Evolutionary conservation across 2,888 invertebrate species (phyloP), one percentile per base, ranked within the genome.

Genomic region (Copidosoma aretas): DNA sequence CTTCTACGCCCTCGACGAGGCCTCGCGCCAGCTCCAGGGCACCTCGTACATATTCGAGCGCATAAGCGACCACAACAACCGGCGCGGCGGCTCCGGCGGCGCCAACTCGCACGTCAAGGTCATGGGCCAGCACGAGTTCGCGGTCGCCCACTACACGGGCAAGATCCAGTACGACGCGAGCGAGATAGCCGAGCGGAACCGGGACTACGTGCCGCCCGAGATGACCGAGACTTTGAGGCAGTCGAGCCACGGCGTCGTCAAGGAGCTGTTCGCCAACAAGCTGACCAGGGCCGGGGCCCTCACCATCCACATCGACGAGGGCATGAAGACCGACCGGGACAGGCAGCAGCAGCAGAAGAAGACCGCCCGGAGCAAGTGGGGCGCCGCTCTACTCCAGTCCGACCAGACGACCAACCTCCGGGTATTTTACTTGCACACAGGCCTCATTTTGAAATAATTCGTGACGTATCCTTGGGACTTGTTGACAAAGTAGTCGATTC

Each of bases 61-160:
- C 70, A 84, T 90, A 21, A 85, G 85, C 75, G 85, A 86, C 51
- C 84, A 86, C 1, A 85, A 85, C 75, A 85, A 86, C 51, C 84
- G 86, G 1, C 41, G 65, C 0, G 17, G 15, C 17, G 3, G 10
- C n/a, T n/a, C n/a, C 25, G 25, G 25, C n/a, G 25, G 39, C 15
- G 84, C 85, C 62, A 87, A 86, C 77, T 86, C 86, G 8, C 87
- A 88, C 75, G 84, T 90, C 15, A 87, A 87, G 76, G 78, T 87
- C 5, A 85, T 87, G 17, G 87, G 87, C 60, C 86, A 86, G 60
- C 89, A 91, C 79, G 90, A 91, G 81, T 95, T 97, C 78, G 90
- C 91, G 32, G 90, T 97, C 25, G 91, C 94, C 25, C 97, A 97
- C 84, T 97, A 93, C 80, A 95, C 95, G 17, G 96, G 97, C 21